These are phyloP conservation scores for Phalacrocorax pelagicus DNA, from an alignment of 2,113 vertebrate genomes.

Conservation along the genomic window DNA sequence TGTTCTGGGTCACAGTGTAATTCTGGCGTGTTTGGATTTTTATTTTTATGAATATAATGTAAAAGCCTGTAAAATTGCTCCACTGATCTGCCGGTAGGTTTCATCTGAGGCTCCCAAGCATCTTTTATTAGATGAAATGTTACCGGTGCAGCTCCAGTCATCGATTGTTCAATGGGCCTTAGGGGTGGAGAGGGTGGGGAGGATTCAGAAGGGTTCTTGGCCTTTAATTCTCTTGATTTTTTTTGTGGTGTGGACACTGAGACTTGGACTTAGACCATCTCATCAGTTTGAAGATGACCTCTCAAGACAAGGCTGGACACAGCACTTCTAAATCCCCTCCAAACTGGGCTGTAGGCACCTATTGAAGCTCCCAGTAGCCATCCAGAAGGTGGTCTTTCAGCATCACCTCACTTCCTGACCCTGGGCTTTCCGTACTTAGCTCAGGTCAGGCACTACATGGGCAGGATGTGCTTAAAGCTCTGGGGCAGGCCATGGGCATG, in stretches of 20 bases:
- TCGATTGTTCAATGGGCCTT: neutral
- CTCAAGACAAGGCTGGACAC: neutral
- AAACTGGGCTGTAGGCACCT: neutral
- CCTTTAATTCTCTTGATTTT: neutral
- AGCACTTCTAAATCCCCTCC: neutral
- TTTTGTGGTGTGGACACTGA: neutral
- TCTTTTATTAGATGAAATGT: conserved; percentile 35
- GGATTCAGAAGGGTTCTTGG: neutral
- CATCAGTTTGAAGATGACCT: neutral
- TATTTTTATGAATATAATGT: conserved; percentile 52
- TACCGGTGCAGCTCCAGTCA: neutral
- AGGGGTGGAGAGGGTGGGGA: neutral
- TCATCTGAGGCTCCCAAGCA: neutral
- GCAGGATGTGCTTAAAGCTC: neutral
- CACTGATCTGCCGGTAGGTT: neutral
- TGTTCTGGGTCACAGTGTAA: conserved; percentile 43
- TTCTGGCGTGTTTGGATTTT: conserved; percentile 26
- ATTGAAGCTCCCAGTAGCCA: neutral
- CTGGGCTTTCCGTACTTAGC: neutral
- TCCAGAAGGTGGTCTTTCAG: neutral
- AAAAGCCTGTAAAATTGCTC: conserved; percentile 42
- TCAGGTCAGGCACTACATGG: neutral
- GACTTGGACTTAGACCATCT: neutral
- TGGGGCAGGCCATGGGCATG: neutral
- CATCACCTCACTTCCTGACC: neutral